A percentile compares a stretch with the other conserved stretches of the same genome.
Evolutionary conservation across 2,113 vertebrate genomes (phyloP).

Genomic region (Promerops cafer): DNA sequence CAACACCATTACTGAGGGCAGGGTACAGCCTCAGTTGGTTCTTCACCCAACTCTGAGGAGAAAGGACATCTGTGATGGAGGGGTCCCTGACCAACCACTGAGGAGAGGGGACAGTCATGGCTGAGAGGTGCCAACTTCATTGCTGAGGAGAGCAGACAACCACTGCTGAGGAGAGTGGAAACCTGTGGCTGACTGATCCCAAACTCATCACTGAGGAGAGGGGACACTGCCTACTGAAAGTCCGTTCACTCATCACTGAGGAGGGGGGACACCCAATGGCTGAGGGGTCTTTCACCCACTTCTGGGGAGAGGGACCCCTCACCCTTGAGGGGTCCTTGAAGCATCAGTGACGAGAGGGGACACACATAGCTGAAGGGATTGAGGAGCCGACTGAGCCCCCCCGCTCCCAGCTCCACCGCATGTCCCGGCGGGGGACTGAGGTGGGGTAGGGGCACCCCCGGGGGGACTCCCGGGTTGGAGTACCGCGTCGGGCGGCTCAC

Average conservation of each 20-base stretch:
- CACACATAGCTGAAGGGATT: accelerated
- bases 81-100: accelerated
- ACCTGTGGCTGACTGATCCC: no score
- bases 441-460: neutral
- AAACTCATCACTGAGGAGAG: no score
- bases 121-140: accelerated
- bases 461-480: accelerated
- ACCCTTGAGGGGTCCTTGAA: no score
- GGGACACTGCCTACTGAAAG: neutral
- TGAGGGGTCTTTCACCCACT: no score
- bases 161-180: neutral
- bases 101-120: neutral
- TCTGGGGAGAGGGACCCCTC: neutral
- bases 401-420: accelerated
- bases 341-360: no score
- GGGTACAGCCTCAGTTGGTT: accelerated
- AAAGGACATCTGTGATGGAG: no score
- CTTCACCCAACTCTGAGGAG: neutral
- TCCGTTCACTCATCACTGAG: neutral
- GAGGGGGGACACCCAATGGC: accelerated
- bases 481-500: neutral
- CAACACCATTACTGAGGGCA: neutral
- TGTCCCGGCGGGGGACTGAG: neutral
- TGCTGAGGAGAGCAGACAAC: neutral
- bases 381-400: neutral